Evolutionary conservation across 2,888 invertebrate genomes (phyloP), one percentile per base, ranked within the genome.

Genomic region (Agonopterix heracliana): DNA sequence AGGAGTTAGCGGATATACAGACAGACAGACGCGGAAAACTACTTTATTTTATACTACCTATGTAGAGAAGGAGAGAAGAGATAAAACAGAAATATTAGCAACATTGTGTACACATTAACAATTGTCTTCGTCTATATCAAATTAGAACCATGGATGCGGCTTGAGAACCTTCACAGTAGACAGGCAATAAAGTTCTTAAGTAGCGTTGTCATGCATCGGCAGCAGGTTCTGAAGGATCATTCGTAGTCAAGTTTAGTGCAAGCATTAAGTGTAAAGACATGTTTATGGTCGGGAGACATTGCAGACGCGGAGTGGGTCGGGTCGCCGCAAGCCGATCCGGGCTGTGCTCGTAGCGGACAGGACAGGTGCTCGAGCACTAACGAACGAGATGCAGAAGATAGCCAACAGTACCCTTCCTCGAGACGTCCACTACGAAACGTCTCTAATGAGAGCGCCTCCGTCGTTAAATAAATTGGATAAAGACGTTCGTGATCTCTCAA

Each of bases 401-500:
- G 73, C 75, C 73, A 68, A 70, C 70, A 68, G 73, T 65, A 65
- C 12, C 9, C 17, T 13, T 51, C 49, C 52, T 64, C 63, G 58
- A 60, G 75, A 78, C 78, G 80, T 78, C 80, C 85, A 78, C 77
- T 78, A 73, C 74, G 68, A 26, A 26, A 7, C 26, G 63, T 69
- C 78, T 71, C 82, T 87, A 87, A 88, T 86, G 87, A 87, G 85
- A 74, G 75, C 75, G 77, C 78, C 77, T 78, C 74, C 81, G 74
- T 87, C 87, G 84, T 88, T 88, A 87, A 86, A 88, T 83, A 87
- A 87, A 88, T 88, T 87, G 87, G 85, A 86, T 86, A 87, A 87
- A 87, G 87, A 88, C 87, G 81, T 81, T 78, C 83, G 78, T 84
- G 87, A 87, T 84, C 85, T 86, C 82, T 88, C 78, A 79, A 84